Conservation (phyloP, 2,113 vertebrate species). For the Microtus pennsylvanicus region DNA sequence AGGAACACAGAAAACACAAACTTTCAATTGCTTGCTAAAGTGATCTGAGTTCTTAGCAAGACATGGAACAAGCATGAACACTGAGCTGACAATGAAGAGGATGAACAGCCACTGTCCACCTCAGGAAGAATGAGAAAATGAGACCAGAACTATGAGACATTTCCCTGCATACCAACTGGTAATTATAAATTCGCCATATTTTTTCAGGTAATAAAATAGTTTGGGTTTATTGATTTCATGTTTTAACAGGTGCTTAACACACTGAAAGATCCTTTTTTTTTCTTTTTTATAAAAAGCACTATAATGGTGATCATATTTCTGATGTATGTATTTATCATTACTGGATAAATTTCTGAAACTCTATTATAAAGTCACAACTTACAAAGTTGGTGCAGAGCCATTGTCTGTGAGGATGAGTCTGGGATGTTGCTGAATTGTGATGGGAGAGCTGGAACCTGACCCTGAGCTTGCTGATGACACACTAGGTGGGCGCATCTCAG, state of each 20-base stretch:
- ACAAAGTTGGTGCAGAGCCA: conserved; percentile 93
- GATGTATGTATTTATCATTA: not conserved
- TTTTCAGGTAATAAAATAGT: not conserved
- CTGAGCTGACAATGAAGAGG: not conserved
- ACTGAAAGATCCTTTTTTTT: not conserved
- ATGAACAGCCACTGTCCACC: not conserved
- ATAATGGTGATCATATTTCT: accelerated
- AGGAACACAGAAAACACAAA: not conserved
- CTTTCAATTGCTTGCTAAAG: not conserved
- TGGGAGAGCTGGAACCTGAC: conserved; percentile 95
- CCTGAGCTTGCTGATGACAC: conserved; percentile 96
- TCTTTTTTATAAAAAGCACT: not conserved
- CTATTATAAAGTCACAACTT: conserved; percentile 81
- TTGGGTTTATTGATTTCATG: not conserved
- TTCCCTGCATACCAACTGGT: conserved; percentile 27
- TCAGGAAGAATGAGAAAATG: not conserved
- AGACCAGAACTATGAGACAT: not conserved
- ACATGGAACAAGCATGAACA: not conserved
- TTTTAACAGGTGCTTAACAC: conserved; percentile 26
- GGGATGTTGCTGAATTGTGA: conserved; percentile 94
- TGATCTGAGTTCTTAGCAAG: not conserved
- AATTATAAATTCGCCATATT: not conserved
- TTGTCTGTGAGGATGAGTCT: conserved; percentile 91
- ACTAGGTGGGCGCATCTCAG: conserved; percentile 95
- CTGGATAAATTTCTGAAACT: not conserved